Evolutionary conservation across 2,113 vertebrate genomes (phyloP).

Genomic region (Mesitornis unicolor): DNA sequence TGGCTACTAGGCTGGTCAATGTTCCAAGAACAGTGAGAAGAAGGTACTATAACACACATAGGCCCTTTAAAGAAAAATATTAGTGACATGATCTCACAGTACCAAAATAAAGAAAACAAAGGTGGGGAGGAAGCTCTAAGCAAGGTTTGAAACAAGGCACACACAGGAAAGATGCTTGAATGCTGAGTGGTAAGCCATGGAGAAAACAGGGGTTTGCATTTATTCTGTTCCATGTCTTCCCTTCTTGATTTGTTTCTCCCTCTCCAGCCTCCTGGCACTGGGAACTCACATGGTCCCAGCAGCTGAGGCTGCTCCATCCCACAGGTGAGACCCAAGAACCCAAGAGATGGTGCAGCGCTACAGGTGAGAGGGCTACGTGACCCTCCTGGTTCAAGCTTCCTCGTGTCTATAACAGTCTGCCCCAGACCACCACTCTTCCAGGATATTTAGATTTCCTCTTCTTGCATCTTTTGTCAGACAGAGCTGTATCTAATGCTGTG

Average conservation of each 20-base stretch:
- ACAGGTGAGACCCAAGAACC: background rate
- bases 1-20: background rate
- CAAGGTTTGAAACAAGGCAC: background rate
- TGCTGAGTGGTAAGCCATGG: background rate
- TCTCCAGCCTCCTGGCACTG: rapidly evolving
- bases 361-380: background rate
- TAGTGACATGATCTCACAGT: background rate
- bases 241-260: background rate
- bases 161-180: background rate
- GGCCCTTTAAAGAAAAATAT: background rate
- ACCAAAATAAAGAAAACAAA: background rate
- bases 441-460: background rate
- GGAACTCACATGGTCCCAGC: background rate
- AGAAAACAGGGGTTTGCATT: background rate
- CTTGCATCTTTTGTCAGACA: background rate
- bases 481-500: background rate
- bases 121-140: background rate
- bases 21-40: background rate
- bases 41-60: background rate
- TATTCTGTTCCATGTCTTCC: background rate
- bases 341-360: background rate
- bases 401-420: background rate
- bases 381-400: background rate
- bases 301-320: background rate
- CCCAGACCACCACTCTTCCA: background rate